These are phyloP conservation scores for Drosophila bunnanda DNA, from an alignment of 2,888 invertebrate genomes.

Conservation along the genomic window DNA sequence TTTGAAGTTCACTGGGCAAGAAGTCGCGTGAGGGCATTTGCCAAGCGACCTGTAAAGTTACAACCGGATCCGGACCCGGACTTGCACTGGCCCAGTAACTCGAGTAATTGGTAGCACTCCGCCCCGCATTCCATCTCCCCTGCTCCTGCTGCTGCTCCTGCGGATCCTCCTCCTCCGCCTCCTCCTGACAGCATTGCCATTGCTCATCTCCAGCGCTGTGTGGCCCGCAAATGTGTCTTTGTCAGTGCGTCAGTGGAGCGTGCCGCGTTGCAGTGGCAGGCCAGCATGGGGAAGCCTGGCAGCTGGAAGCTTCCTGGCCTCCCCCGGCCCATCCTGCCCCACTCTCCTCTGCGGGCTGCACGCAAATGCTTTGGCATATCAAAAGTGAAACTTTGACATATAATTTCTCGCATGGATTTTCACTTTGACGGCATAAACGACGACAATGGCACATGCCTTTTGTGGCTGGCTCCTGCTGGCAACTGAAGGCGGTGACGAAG, in stretches of 20 bases:
- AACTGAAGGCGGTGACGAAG: conserved; percentile 6
- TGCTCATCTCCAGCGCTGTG: conserved; percentile 45
- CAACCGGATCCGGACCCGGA: conserved; percentile 23
- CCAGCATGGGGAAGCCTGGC: conserved; percentile 13
- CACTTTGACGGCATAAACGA: conserved; percentile 78
- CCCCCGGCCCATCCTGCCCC: background rate
- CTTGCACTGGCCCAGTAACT: conserved; percentile 64
- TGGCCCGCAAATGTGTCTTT: conserved; percentile 70
- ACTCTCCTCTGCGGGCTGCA: conserved; percentile 12
- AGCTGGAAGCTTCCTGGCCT: too few species aligned
- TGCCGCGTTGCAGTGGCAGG: conserved; percentile 49
- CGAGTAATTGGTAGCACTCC: conserved; percentile 68
- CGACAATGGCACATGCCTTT: conserved; percentile 64
- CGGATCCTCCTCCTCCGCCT: background rate
- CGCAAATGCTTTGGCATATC: conserved; percentile 70
- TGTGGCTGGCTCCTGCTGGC: conserved; percentile 6
- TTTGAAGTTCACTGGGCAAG: background rate
- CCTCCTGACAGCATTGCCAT: conserved; percentile 22
- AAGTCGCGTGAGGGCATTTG: background rate
- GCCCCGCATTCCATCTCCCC: background rate
- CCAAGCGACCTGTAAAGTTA: conserved; percentile 25
- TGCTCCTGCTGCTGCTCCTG: background rate
- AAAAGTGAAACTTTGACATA: conserved; percentile 80
- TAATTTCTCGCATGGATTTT: conserved; percentile 80
- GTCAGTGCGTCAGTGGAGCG: conserved; percentile 75